phyloP scores from a whole-genome alignment of 2,888 invertebrate genomes.

The Andrena flavipes region DNA sequence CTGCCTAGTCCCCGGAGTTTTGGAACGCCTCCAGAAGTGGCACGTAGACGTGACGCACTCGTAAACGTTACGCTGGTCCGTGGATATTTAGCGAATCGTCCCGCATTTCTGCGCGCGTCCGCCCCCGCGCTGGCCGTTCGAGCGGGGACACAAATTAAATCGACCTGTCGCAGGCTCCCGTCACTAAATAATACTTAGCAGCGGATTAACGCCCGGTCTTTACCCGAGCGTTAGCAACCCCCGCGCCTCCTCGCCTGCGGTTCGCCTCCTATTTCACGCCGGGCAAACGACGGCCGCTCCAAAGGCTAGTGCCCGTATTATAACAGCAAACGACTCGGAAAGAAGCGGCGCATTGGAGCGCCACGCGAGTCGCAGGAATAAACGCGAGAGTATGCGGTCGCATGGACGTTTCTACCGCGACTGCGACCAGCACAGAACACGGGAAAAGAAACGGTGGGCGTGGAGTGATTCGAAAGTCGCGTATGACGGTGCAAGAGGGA shows the following conservation, averaged over 20 bases:
- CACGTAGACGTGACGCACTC: slow-evolving; percentile 63
- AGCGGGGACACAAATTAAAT: slow-evolving; percentile 77
- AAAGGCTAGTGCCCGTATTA: slow-evolving; percentile 37
- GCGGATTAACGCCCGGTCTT: slow-evolving; percentile 75
- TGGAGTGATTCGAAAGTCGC: slow-evolving; percentile 4
- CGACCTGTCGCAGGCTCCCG: slow-evolving; percentile 75
- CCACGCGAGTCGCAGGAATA: slow-evolving; percentile 22
- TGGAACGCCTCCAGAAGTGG: slow-evolving; percentile 77
- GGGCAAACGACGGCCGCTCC: slow-evolving; percentile 42
- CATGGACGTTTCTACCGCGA: no score
- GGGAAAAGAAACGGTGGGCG: not conserved
- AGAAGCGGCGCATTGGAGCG: slow-evolving; percentile 33
- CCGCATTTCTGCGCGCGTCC: slow-evolving; percentile 69
- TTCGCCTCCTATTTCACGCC: slow-evolving; percentile 64
- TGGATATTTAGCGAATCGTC: slow-evolving; percentile 69
- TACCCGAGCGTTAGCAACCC: slow-evolving; percentile 44
- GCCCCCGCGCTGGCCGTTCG: slow-evolving; percentile 51
- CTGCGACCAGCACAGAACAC: not conserved
- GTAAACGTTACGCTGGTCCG: slow-evolving; percentile 70
- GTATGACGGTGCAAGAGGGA: not conserved
- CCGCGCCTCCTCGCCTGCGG: slow-evolving; percentile 33
- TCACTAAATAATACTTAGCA: slow-evolving; percentile 79
- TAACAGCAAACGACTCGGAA: slow-evolving; percentile 11
- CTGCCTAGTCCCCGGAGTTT: slow-evolving; percentile 32
- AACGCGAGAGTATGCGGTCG: slow-evolving; percentile 12